Conservation (phyloP, 2,888 invertebrate genomes). For the Drosophila meridionalis region DNA sequence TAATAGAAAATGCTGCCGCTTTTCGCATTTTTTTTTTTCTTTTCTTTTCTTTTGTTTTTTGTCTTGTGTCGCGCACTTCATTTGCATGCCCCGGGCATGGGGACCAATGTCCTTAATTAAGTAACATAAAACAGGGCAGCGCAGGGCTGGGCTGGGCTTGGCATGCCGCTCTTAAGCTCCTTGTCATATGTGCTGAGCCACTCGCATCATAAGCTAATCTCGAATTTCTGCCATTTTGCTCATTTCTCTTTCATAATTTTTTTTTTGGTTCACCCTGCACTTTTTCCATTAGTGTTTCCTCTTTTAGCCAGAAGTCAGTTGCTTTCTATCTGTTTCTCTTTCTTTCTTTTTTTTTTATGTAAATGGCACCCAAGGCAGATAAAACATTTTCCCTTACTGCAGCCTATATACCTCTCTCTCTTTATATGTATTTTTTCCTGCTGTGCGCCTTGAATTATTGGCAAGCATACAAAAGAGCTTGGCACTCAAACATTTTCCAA, state of each 20-base stretch:
- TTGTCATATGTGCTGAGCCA: constrained; percentile 68
- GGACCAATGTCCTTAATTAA: constrained; percentile 78
- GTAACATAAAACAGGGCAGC: constrained; percentile 40
- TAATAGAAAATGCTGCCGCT: constrained; percentile 68
- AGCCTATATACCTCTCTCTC: not conserved
- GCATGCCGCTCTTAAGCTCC: constrained; percentile 34
- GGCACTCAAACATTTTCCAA: constrained; percentile 51
- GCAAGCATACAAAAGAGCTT: constrained; percentile 64
- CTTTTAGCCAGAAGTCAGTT: constrained; percentile 53
- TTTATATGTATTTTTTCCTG: constrained; percentile 4
- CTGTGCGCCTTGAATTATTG: constrained; percentile 65
- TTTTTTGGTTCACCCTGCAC: not conserved
- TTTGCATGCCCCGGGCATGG: constrained; percentile 65
- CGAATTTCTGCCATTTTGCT: constrained; percentile 55
- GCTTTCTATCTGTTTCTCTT: not conserved
- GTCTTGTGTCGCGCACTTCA: constrained; percentile 54
- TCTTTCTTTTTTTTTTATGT: constrained; percentile 56
- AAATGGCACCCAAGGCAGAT: constrained; percentile 67
- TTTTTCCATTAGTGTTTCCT: constrained; percentile 31
- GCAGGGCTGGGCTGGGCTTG: not conserved
- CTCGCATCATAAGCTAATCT: constrained; percentile 67
- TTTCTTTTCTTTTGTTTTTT: not conserved
- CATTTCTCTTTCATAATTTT: constrained; percentile 25
- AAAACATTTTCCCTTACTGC: constrained; percentile 51
- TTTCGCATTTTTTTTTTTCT: constrained; percentile 31